A percentile compares a stretch with the other conserved stretches of the same genome.
Evolutionary conservation across 2,113 vertebrate species (phyloP).

Genomic region (Ploceus nigricollis): DNA sequence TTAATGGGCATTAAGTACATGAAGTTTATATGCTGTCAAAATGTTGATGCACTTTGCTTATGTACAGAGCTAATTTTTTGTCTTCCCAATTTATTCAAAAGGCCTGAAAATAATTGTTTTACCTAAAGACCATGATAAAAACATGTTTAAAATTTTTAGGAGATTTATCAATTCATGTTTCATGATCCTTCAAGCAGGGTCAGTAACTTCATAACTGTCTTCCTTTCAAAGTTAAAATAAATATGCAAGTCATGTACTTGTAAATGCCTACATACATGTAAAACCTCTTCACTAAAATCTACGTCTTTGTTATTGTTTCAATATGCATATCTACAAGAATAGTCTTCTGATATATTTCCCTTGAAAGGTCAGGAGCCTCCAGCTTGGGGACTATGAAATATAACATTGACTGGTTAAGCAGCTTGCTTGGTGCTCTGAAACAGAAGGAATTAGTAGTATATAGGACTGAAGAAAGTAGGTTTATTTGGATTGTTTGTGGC

Average conservation of each 20-base stretch:
- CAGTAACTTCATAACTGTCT: neutral
- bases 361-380: neutral
- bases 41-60: neutral
- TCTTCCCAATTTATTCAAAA: neutral
- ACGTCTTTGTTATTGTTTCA: neutral
- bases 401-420: neutral
- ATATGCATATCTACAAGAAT: neutral
- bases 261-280: neutral
- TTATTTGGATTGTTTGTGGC: neutral
- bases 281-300: neutral
- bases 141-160: neutral
- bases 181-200: neutral
- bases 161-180: neutral
- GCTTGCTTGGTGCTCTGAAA: neutral
- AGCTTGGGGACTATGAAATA: neutral
- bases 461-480: neutral
- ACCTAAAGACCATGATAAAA: neutral
- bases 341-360: neutral
- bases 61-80: neutral
- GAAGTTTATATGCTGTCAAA: neutral
- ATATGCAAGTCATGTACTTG: neutral
- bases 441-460: neutral
- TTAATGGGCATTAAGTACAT: neutral
- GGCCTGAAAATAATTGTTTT: neutral
- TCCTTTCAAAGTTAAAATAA: neutral